A percentile compares a stretch with the other conserved stretches of the same genome.
Conservation (phyloP, 2,797 vertebrate species). For the Jordanella pulchra region DNA sequence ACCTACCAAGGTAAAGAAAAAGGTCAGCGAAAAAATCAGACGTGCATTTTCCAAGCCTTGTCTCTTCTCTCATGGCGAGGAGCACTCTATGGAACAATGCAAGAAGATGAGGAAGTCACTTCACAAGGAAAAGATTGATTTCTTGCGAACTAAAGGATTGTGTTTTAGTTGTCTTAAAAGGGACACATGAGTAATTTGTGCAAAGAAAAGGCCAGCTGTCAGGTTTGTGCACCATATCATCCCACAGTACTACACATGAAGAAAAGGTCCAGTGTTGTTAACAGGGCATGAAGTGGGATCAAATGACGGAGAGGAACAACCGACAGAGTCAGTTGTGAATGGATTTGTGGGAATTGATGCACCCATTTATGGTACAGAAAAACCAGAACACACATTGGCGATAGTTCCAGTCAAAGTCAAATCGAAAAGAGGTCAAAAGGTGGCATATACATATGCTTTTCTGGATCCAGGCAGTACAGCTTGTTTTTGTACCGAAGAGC, state of each 20-base stretch:
- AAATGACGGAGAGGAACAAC: neutral
- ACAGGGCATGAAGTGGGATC: no score
- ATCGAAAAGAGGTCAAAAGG: neutral
- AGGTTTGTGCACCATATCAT: neutral
- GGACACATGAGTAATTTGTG: neutral
- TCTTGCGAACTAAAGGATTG: neutral
- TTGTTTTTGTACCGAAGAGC: neutral
- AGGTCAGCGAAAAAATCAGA: neutral
- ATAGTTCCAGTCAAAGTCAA: conserved; percentile 6
- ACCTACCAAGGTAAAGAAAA: neutral
- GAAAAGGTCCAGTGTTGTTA: neutral
- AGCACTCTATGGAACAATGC: neutral
- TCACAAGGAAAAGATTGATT: conserved; percentile 1
- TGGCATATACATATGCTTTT: neutral
- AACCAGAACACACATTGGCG: neutral
- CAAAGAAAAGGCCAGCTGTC: neutral
- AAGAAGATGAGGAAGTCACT: conserved; percentile 1
- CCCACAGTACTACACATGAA: conserved; percentile 2
- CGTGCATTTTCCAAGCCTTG: neutral
- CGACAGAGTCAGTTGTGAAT: neutral
- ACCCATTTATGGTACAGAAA: neutral
- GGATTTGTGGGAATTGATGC: neutral
- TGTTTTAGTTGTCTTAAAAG: conserved; percentile 1
- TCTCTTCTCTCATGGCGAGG: neutral
- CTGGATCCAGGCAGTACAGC: neutral